These are phyloP conservation scores for Hydropsyche betteni DNA, from an alignment of 2,888 invertebrate species.

Conservation along the genomic window DNA sequence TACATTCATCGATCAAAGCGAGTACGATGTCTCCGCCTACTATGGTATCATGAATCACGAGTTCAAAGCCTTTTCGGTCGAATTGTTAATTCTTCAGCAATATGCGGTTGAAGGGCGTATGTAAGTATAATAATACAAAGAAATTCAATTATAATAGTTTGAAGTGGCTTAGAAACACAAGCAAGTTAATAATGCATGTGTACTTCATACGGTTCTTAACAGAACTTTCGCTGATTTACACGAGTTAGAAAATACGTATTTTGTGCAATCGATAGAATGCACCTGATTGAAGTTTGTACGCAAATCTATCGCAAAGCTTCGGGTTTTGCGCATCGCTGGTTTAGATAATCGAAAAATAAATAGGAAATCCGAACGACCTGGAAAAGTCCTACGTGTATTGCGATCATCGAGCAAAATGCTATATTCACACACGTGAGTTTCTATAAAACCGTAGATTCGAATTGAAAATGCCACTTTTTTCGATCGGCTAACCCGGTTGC, in stretches of 20 bases:
- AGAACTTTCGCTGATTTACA: no score
- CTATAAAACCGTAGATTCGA: neutral
- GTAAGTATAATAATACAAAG: neutral
- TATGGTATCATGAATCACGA: conserved; percentile 16
- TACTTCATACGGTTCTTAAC: no score
- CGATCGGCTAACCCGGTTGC: conserved; percentile 41
- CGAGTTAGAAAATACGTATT: no score
- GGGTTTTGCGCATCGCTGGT: conserved; percentile 10
- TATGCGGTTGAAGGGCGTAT: conserved; percentile 11
- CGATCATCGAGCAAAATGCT: no score
- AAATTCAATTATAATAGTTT: no score
- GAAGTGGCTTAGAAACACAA: no score
- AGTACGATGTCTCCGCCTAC: conserved; percentile 6
- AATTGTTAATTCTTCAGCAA: conserved; percentile 16
- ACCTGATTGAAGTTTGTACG: no score
- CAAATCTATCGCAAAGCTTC: neutral
- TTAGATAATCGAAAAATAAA: conserved; percentile 19
- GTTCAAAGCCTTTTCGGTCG: conserved; percentile 25
- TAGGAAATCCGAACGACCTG: conserved; percentile 10
- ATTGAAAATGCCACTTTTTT: conserved; percentile 22
- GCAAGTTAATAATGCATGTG: no score
- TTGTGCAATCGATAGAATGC: no score
- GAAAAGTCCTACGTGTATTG: neutral
- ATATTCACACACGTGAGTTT: no score
- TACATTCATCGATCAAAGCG: conserved; percentile 8